A percentile compares a stretch with the other conserved stretches of the same genome.
Conservation (phyloP, 2,113 vertebrate genomes). For the Rhizomys pruinosus region DNA sequence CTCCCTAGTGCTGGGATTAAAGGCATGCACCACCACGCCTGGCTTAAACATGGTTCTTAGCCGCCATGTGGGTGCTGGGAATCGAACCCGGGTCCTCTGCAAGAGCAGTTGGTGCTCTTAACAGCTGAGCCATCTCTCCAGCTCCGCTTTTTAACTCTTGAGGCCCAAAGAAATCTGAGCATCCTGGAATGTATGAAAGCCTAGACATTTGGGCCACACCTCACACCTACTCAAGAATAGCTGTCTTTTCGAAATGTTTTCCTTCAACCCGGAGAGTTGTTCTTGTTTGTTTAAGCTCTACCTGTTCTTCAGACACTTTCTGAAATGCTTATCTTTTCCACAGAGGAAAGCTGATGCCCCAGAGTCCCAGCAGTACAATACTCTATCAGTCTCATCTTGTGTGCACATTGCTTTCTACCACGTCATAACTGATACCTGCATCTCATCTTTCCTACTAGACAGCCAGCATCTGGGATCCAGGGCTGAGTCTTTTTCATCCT, state of each 20-base stretch:
- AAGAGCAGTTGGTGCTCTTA: too few species aligned
- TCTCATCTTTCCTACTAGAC: not conserved
- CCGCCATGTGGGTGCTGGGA: too few species aligned
- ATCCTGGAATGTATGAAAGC: not conserved
- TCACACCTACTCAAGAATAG: not conserved
- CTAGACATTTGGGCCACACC: not conserved
- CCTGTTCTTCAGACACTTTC: not conserved
- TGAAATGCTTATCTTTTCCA: not conserved
- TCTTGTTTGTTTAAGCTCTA: not conserved
- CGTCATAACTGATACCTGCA: not conserved
- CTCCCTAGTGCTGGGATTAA: too few species aligned
- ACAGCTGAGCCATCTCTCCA: too few species aligned
- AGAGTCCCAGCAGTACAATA: not conserved
- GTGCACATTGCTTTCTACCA: not conserved
- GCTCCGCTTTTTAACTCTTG: not conserved
- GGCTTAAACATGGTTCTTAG: too few species aligned
- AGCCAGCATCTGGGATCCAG: not conserved
- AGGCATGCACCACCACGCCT: too few species aligned
- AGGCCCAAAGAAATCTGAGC: not conserved
- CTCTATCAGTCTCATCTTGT: not conserved
- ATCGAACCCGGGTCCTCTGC: too few species aligned
- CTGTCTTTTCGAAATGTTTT: not conserved
- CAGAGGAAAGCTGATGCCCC: not conserved
- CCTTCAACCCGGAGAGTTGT: not conserved
- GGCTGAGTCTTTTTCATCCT: not conserved